Conservation (phyloP, 2,113 vertebrate species). For the Mesocricetus auratus region DNA sequence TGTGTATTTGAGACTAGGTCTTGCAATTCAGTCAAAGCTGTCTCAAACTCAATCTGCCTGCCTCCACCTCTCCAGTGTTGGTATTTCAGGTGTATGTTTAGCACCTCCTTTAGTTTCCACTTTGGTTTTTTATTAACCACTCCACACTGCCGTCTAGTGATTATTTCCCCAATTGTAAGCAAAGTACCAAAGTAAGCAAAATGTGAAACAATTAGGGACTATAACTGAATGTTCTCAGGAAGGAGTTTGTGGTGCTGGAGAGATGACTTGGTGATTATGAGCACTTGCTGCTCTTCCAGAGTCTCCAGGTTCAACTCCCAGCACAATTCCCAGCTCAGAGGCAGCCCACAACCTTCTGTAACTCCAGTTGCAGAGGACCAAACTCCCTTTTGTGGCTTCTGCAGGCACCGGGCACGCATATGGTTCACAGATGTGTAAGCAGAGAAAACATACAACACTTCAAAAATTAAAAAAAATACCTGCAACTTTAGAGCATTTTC, state of each 20-base stretch:
- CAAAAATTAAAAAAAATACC: neutral
- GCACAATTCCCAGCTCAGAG: neutral
- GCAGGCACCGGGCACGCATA: neutral
- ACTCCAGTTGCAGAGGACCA: neutral
- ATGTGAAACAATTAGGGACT: neutral
- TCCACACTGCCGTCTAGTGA: neutral
- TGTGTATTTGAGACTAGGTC: neutral
- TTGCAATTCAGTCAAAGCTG: neutral
- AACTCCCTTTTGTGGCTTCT: neutral
- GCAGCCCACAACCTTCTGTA: neutral
- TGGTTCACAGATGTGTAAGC: neutral
- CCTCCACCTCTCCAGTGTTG: neutral
- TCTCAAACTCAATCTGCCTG: neutral
- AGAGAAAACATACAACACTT: neutral
- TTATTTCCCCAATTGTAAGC: slow-evolving; percentile 7
- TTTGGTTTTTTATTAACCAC: neutral
- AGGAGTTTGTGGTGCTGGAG: neutral
- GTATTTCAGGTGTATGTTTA: neutral
- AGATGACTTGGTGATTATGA: neutral
- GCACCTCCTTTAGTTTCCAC: no score
- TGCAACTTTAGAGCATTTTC: neutral
- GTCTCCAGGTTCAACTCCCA: neutral
- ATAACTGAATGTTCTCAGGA: neutral
- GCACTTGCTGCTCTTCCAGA: no score
- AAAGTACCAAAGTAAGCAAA: neutral